Evolutionary conservation across 2,113 vertebrate genomes (phyloP), one percentile per base, ranked within the genome.

Genomic region (Boulengeromyrus knoepffleri): DNA sequence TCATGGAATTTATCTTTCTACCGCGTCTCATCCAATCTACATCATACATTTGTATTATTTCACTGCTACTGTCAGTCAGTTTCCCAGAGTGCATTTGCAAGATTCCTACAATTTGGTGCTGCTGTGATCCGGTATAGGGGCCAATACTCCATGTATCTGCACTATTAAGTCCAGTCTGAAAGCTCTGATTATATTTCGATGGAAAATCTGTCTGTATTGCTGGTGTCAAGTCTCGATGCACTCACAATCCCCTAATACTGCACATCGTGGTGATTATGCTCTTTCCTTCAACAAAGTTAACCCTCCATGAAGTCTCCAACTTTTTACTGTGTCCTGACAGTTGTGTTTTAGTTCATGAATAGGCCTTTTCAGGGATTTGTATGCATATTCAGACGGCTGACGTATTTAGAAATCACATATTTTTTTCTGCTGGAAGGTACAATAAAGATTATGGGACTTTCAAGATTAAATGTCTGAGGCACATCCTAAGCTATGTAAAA

Each of bases 381-480:
- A 85, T 58, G 77, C 77, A 89, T 53, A 53, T 85, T 89, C 31
- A 58, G 39, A 6, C 74, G 5, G 39, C 89, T 85, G 52, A 89
- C 50, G 36, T 56, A 85, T 56, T 89, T 53, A 85, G 39, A 89
- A 89, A 85, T 85, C 89, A 85, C 50, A 52, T 89, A 53, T 89
- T 89, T 85, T 85, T 42, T 46, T 77, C 88, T 80, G 46, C 46
- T 50, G 88, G 27, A 56, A 42, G 47, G 31, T 83, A 83, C 88
- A 89, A 89, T 89, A 84, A 89, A 89, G 88, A 83, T 89, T 89
- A 89, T 89, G 77, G 45, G 80, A 42, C 89, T 84, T 89, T 85
- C 53, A 84, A 89, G 77, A 84, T 85, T 85, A 89, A 89, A 89
- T n/a, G 88, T 84, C 70, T 74, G 27, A 84, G 88, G 49, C 49